Base-by-base conservation (phyloP, 2,888 invertebrate species). In the Luperina testacea region DNA sequence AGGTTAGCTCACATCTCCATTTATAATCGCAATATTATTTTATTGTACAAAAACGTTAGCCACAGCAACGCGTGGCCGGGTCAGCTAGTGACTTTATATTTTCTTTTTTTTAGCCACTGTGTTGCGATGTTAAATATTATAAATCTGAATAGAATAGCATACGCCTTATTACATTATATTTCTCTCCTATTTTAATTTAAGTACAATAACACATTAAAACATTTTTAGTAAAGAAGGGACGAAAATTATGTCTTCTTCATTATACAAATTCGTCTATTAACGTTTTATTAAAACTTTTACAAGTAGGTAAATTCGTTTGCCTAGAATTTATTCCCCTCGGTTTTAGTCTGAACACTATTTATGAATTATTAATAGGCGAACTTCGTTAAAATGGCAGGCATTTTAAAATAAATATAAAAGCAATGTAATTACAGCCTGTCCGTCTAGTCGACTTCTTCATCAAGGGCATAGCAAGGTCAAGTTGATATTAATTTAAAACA, bases 371-470 rank as follows among this genome's bases (percentile, higher is more conserved):
- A 63, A 70, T 63, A 38, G 17, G 15, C 6, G 0, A 53, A 63
- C 5, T 72, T 64, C 6, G 3, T 24, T 15, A 5, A 63, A 78
- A 70, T 53, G 4, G 53, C 45, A 57, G 48, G 9, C 45, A 57
- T 71, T 61, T 38, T 3, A 63, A 27, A 8, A n/a, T n/a, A n/a
- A 45, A 78, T 53, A 32, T 20, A 63, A 61, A 27, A 27, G 15
- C 6, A 42, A 45, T 70, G 2, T 64, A 8, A 38, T 48, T 80
- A 27, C 7, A 51, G 17, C 8, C 0, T 45, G n/a, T 7, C 32
- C 53, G n/a, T 80, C 57, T 38, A 78, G 72, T 72, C 63, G 6
- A 68, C 11, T 69, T 57, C 1, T 24, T 45, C 13, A 20, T 17
- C n/a, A 63, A 78, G 32, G 4, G n/a, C 20, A n/a, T 11, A 32